These are phyloP conservation scores for Philopedon plagiatum DNA, from an alignment of 2,888 invertebrate species.

Conservation along the genomic window DNA sequence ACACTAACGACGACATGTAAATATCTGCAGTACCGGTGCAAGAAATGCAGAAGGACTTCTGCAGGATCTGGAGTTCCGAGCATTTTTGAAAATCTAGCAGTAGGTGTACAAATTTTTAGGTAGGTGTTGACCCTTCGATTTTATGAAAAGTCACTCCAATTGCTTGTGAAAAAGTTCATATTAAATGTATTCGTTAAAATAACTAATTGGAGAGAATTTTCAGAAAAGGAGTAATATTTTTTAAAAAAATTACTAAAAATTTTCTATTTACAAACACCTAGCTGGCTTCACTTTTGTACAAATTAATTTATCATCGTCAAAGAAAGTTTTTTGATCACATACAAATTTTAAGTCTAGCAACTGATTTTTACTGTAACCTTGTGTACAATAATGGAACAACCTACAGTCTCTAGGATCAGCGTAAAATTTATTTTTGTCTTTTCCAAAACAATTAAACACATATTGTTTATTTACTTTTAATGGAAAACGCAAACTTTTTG, in stretches of 20 bases:
- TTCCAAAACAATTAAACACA: conserved; percentile 72
- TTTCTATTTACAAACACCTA: conserved; percentile 62
- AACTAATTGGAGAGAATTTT: conserved; percentile 5
- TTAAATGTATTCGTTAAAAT: neutral
- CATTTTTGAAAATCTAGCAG: no score
- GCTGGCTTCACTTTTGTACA: conserved; percentile 68
- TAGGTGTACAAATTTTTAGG: no score
- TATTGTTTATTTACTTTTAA: conserved; percentile 54
- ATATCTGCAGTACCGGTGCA: no score
- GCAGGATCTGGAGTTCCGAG: no score
- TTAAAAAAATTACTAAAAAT: neutral
- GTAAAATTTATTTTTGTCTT: conserved; percentile 72
- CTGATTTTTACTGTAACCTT: conserved; percentile 72
- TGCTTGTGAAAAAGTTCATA: neutral
- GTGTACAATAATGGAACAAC: conserved; percentile 75
- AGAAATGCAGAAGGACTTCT: no score
- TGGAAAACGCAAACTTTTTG: conserved; percentile 1
- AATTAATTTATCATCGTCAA: conserved; percentile 71
- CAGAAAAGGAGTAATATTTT: neutral
- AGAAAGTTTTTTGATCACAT: conserved; percentile 73
- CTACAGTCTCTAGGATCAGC: conserved; percentile 74
- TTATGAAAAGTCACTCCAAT: conserved; percentile 22
- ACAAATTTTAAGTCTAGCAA: conserved; percentile 74
- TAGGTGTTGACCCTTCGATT: no score
- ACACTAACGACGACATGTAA: no score